A percentile compares a stretch with the other conserved stretches of the same genome.
These are phyloP conservation scores for Taeniopygia guttata DNA, from an alignment of 2,797 vertebrate species.

Conservation along the genomic window DNA sequence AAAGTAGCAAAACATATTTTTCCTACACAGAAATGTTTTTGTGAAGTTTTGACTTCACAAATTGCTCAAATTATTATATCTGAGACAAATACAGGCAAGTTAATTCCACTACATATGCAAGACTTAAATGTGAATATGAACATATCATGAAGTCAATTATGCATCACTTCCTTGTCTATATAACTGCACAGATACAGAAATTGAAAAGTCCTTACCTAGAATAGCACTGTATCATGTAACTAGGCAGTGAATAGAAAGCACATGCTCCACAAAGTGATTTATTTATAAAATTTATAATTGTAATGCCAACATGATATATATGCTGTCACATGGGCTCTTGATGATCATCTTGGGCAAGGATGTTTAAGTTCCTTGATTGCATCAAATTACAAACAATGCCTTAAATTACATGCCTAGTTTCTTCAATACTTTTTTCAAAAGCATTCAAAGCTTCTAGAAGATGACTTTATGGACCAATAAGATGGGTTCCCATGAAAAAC, in stretches of 20 bases:
- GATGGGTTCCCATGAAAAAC: not conserved
- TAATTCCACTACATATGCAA: not conserved
- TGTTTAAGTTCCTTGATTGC: not conserved
- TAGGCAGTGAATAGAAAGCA: not conserved
- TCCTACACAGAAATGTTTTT: not conserved
- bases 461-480: not conserved
- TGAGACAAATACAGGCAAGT: not conserved
- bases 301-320: not conserved
- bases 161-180: not conserved
- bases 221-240: not conserved
- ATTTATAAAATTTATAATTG: not conserved
- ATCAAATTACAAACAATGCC: not conserved
- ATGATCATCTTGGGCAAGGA: not conserved
- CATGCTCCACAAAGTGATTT: not conserved
- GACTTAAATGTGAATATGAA: not conserved
- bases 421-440: not conserved
- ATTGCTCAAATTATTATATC: not conserved
- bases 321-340: not conserved
- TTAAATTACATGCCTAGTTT: not conserved
- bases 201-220: not conserved
- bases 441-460: not conserved
- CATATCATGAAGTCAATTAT: not conserved
- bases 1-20: not conserved
- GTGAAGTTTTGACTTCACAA: not conserved
- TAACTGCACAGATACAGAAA: not conserved